Conservation (phyloP, 1,140 invertebrate genomes). For the Aleiodes sp. region DNA sequence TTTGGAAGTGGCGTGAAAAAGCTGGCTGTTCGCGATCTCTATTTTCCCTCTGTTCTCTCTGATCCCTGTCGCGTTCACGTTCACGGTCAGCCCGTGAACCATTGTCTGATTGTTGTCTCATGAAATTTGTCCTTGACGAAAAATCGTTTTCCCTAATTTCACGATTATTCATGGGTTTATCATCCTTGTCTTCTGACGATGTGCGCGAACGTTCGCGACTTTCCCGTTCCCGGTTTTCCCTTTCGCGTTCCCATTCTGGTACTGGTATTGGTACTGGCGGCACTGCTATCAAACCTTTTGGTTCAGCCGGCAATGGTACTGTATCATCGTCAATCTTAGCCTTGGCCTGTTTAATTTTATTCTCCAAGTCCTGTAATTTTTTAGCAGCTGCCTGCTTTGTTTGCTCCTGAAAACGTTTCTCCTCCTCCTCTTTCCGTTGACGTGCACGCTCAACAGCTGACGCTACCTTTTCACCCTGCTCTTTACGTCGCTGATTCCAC, state of each 20-base stretch:
- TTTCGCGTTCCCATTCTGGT: slow-evolving; percentile 70
- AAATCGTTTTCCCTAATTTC: slow-evolving; percentile 43
- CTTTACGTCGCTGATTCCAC: slow-evolving; percentile 75
- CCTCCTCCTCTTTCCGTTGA: slow-evolving; percentile 82
- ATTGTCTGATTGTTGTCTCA: slow-evolving; percentile 44
- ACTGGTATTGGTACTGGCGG: slow-evolving; percentile 65
- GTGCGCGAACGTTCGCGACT: slow-evolving; percentile 64
- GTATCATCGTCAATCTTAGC: slow-evolving; percentile 61
- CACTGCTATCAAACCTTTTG: slow-evolving; percentile 55
- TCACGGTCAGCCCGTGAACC: slow-evolving; percentile 48
- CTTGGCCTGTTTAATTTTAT: slow-evolving; percentile 69
- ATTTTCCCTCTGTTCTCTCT: slow-evolving; percentile 53
- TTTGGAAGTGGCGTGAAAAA: slow-evolving; percentile 79
- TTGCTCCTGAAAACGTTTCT: slow-evolving; percentile 76
- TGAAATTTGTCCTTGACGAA: slow-evolving; percentile 39
- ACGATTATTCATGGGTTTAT: slow-evolving; percentile 45
- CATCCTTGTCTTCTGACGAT: slow-evolving; percentile 67
- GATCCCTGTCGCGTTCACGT: slow-evolving; percentile 61
- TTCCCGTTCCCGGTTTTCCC: slow-evolving; percentile 58
- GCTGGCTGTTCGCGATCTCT: slow-evolving; percentile 61
- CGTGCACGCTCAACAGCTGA: slow-evolving; percentile 79
- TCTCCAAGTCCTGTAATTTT: slow-evolving; percentile 72
- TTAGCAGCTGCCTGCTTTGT: slow-evolving; percentile 70
- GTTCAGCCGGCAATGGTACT: slow-evolving; percentile 48
- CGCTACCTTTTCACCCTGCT: slow-evolving; percentile 75